Evolutionary conservation across 1,140 invertebrate species (phyloP), one percentile per base, ranked within the genome.

Genomic region (Helicorthomorpha holstii): DNA sequence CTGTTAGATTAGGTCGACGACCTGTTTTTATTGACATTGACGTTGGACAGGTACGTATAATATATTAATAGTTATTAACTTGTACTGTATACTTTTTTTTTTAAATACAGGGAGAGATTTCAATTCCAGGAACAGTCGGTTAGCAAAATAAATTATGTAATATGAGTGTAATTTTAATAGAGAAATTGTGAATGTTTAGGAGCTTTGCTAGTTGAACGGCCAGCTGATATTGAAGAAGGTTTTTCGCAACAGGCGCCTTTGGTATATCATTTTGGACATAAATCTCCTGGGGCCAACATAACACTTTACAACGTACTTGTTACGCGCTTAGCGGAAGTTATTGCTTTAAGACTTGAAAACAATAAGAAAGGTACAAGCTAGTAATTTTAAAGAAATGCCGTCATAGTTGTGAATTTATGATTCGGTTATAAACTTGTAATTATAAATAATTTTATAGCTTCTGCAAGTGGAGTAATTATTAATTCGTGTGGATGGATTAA

Each of bases 401-500:
- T n/a, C n/a, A n/a, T n/a, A n/a, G n/a, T n/a, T n/a, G n/a, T n/a
- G n/a, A n/a, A n/a, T n/a, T n/a, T n/a, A n/a, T n/a, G n/a, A n/a
- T n/a, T n/a, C n/a, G n/a, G n/a, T n/a, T n/a, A n/a, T n/a, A n/a
- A n/a, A n/a, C n/a, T n/a, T 34, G 7, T 7, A 7, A 34, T 34
- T 34, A 16, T 34, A 7, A 34, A 7, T 7, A 7, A 7, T 16
- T 34, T 34, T 34, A 34, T 34, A 34, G 63, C 59, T n/a, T 67
- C 68, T 58, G 53, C 63, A 3, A 94, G 91, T 26, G 95, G 95
- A n/a, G 83, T 90, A 1, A 81, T 99, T 29, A 93, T 99, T 48
- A 98, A 99, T 64, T 98, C 95, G 0, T 94, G 91, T 63, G 94
- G 94, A 1, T 98, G 92, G 92, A 80, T 97, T 0, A 91, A 93